Conservation (phyloP, 2,797 vertebrate genomes). For the Triplophysa bombifrons region DNA sequence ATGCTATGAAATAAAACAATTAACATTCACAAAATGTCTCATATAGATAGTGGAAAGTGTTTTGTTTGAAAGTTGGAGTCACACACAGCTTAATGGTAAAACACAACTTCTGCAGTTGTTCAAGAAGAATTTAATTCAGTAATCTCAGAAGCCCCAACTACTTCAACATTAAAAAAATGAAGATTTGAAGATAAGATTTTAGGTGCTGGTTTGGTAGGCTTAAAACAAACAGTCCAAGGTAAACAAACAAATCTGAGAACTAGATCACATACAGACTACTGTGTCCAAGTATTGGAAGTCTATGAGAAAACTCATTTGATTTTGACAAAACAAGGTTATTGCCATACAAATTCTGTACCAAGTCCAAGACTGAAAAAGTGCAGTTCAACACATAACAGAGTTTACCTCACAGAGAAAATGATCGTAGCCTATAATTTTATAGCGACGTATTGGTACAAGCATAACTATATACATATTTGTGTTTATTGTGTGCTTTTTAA, state of each 20-base stretch:
- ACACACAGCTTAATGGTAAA: neutral
- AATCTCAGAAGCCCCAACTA: neutral
- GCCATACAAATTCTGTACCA: slow-evolving; percentile 6
- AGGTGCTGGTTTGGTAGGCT: neutral
- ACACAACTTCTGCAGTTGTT: slow-evolving; percentile 10
- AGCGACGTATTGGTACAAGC: neutral
- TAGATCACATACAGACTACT: neutral
- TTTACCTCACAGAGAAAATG: neutral
- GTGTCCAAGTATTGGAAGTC: slow-evolving; percentile 12
- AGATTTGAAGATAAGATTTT: neutral
- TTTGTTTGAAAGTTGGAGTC: neutral
- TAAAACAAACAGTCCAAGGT: slow-evolving; percentile 14
- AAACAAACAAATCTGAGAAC: slow-evolving; percentile 15
- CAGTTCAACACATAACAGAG: slow-evolving; percentile 9
- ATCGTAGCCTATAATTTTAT: neutral
- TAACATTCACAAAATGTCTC: neutral
- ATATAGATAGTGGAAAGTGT: neutral
- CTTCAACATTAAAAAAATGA: neutral
- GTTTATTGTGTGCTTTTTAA: neutral
- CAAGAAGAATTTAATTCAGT: neutral
- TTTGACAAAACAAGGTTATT: slow-evolving; percentile 16
- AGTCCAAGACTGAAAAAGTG: slow-evolving; percentile 9
- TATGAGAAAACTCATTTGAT: neutral
- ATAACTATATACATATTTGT: slow-evolving; percentile 10
- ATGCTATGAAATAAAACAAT: neutral